Conservation (phyloP, 1,140 invertebrate species). For the Drosophila mojavensis region DNA sequence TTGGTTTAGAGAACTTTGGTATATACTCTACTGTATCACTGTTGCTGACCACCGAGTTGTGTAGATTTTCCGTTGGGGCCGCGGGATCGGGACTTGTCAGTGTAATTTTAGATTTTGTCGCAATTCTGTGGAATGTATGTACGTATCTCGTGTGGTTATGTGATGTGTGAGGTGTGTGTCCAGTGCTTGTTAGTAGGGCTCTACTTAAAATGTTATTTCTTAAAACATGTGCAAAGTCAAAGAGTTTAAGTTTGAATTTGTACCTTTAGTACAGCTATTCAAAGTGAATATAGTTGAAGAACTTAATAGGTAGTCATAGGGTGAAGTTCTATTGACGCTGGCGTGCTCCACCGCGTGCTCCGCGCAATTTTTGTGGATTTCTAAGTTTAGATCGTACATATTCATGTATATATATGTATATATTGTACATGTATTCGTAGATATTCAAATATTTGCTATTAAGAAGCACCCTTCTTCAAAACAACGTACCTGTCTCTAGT, state of each 20-base stretch:
- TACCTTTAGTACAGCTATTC: constrained; percentile 80
- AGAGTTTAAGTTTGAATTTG: constrained; percentile 46
- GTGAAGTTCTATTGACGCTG: constrained; percentile 73
- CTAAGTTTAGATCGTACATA: constrained; percentile 65
- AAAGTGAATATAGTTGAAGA: constrained; percentile 60
- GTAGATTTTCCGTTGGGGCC: constrained; percentile 55
- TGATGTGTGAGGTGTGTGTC: constrained; percentile 14
- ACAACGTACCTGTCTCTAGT: constrained; percentile 80
- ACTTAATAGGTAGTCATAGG: constrained; percentile 46
- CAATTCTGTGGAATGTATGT: constrained; percentile 72
- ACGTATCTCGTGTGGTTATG: constrained; percentile 41
- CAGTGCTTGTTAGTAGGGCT: constrained; percentile 54
- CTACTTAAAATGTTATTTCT: constrained; percentile 38
- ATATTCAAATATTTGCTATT: background rate
- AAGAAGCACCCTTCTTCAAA: background rate
- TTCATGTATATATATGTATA: constrained; percentile 27
- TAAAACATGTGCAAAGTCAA: constrained; percentile 18
- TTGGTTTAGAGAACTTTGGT: constrained; percentile 72
- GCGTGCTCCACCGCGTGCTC: constrained; percentile 71
- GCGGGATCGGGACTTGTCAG: constrained; percentile 84
- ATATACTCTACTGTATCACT: constrained; percentile 82
- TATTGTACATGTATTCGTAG: constrained; percentile 4
- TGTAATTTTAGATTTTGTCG: constrained; percentile 83
- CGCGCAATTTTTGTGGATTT: constrained; percentile 84
- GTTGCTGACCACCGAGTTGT: constrained; percentile 77